Base-by-base conservation (phyloP, 2,888 invertebrate species). In the Amiota communis region DNA sequence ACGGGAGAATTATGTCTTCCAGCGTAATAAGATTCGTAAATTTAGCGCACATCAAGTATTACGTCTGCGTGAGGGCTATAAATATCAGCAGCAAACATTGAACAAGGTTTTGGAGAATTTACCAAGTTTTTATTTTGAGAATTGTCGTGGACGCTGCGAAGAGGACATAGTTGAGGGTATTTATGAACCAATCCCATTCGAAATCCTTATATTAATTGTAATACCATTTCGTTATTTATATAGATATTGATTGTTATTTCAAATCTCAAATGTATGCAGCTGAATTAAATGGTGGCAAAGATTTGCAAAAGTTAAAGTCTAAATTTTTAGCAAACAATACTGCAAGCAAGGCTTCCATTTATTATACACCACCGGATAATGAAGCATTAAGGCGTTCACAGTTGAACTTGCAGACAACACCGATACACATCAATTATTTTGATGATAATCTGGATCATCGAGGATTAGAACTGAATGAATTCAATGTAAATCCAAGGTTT, bases 1-100 rank as follows among this genome's bases (percentile, higher is more conserved):
- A 80, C 93, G 97, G 76, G 98, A 98, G 89, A 97, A 97, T 90
- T 98, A 98, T 90, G 95, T 97, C 88, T 96, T 96, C 92, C 98
- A 98, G 90, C 93, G 98, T 73, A 96, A 97, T 90, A 95, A 97
- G 90, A 97, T 98, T 78, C 92, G 97, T 68, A 98, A 98, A 90
- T 98, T 98, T 91, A 97, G 97, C 91, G 94, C 96, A 20, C 96
- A 97, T 88, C 97, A 98, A 90, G 93, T 98, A 74, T 91, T 97
- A 64, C 93, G 96, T 70, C 91, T 98, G 63, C 93, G 97, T 48
- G 97, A 98, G 89, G 96, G 97, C 11, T 98, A 97, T 92, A 98
- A 98, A 90, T 96, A 97, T 87, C 98, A 98, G 90, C 98, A 98
- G 89, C 97, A 97, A 90, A 96, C 97, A 12, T 91, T 98, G 70